Base-by-base conservation (phyloP, 2,888 invertebrate genomes). In the Athripsodes cinereus region DNA sequence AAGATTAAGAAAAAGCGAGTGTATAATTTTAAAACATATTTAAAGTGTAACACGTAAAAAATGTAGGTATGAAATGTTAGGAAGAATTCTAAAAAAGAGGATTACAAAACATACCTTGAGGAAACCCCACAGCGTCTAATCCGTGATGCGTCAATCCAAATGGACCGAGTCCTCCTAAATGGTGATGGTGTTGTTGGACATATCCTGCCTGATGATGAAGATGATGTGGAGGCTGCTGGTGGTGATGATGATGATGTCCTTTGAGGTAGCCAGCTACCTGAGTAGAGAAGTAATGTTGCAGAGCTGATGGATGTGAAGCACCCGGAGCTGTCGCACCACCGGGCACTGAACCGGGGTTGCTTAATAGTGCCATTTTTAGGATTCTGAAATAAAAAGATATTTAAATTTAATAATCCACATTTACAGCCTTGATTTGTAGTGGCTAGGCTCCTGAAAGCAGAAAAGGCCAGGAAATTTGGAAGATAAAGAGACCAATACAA, bases 231-330 rank as follows among this genome's bases (percentile, higher is more conserved):
- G 61, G 74, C 48, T 73, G 78, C 66, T 75, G 79, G 1, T 75
- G 79, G 64, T 74, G 79, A 22, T 79, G 66, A 50, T 79, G 78
- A 60, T 76, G 76, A 47, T 81, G 81, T 67, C 78, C 80, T 69
- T 80, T 81, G 67, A 81, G 71, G 65, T 82, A 82, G 58, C 71
- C 71, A 21, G 71, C 72, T 71, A 73, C 71, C 18, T 73, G 74
- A 20, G 74, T 71, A 22, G 80, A 81, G 69, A 81, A 81, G 67
- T 79, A 81, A 66, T 80, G 79, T 57, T 78, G 79, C 2, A 77
- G 70, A 2, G 79, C 80, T 58, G 83, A 81, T 2, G 82, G 73
- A 74, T 57, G 49, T 22, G 74, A 74, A 61, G 74, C 66, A 31
- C 74, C 74, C 49, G 72, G 73, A 1, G 73, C 69, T 10, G 72